Conservation (phyloP, 2,888 invertebrate species). For the Rhopalosiphum nymphaeae region DNA sequence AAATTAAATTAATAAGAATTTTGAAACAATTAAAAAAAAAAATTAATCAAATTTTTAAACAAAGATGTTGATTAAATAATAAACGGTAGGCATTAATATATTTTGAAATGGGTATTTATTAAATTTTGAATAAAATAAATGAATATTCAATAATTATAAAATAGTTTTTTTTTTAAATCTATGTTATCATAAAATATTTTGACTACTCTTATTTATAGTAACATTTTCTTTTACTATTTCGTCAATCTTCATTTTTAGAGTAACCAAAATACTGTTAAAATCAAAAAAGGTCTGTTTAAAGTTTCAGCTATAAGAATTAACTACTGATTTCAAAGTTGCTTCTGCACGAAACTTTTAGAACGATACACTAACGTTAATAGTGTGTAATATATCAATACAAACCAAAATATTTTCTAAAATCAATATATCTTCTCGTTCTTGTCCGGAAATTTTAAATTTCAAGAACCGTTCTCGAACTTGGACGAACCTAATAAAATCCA, state of each 20-base stretch:
- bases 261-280: neutral
- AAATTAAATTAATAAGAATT: too few species aligned
- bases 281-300: neutral
- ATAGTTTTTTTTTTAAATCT: neutral
- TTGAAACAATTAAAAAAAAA: too few species aligned
- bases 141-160: neutral
- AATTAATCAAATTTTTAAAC: too few species aligned
- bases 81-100: neutral
- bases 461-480: neutral
- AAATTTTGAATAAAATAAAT: neutral
- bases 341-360: neutral
- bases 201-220: neutral
- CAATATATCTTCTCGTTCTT: neutral
- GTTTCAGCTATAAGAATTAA: neutral
- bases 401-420: neutral
- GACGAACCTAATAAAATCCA: neutral
- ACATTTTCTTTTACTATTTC: neutral
- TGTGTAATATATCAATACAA: neutral
- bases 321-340: slow-evolving; percentile 11
- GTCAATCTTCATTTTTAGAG: neutral
- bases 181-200: neutral
- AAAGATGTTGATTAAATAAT: neutral
- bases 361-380: neutral
- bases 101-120: neutral
- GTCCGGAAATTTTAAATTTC: neutral